Evolutionary conservation across 1,140 invertebrate genomes (phyloP), one percentile per base, ranked within the genome.

Genomic region (Eupeodes corollae): DNA sequence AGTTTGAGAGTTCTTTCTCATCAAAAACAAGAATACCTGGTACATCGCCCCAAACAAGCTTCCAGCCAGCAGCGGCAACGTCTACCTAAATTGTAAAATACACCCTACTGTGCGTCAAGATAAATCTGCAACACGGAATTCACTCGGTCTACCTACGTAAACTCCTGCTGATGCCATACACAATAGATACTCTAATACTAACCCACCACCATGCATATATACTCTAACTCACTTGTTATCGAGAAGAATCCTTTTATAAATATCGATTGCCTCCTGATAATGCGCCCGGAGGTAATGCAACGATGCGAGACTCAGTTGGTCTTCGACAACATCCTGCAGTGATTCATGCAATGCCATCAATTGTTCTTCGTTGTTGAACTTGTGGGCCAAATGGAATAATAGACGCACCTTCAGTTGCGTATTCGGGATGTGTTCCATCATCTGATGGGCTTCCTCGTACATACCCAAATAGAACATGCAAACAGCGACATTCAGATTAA

Each of bases 211-310:
- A 26, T 26, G 8, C 3, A 3, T 26, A 26, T 26, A 26, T 18
- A 15, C 18, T 5, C 40, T 13, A 15, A 47, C 46, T 57, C 62
- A 88, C 86, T 88, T 84, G 71, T 96, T 93, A 55, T 94, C 90
- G 1, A 94, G 67, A 13, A 98, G 72, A 42, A 98, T 79, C 52
- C 90, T 80, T 70, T 99, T 99, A 63, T 99, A 99, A 54, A 98
- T 92, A 70, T 99, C 95, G 55, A 98, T 98, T 18, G 96, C 93
- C 71, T 98, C 95, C 70, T 98, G 93, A 69, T 97, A 98, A 68
- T 98, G 93, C 33, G 86, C 85, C 33, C 93, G 75, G 38, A 98
- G 73, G 67, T 96, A 99, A 68, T 99, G 92, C 56, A 99, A 91
- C 0, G 94, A 91, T 3, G 96, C 96, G 33, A 98, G 70, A 55